Base-by-base conservation (phyloP, 2,113 vertebrate species). In the Rhinichthys klamathensis region DNA sequence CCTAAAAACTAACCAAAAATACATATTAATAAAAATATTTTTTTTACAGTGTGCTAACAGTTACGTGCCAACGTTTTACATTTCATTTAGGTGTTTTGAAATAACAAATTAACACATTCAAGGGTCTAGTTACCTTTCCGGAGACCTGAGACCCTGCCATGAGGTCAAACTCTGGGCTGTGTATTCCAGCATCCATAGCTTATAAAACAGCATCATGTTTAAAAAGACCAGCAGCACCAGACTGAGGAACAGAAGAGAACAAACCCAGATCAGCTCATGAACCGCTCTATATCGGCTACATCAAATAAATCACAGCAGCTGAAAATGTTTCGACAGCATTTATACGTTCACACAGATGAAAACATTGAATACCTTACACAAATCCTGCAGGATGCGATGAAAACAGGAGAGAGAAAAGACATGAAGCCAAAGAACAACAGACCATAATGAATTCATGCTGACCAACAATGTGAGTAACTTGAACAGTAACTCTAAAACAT, bases 171-270 rank as follows among this genome's bases (percentile, higher is more conserved):
- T 97, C 93, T 99, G 98, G 0, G 97, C 96, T 44, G 97, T 97
- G 32, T 99, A 96, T 77, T 99, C 98, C 93, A 99, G 91, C 96
- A 98, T 97, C 98, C 98, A 99, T 87, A 99, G 96, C 77, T 99
- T 99, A 93, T 99, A 99, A 94, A 99, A 99, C 75, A 99, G 96
- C 97, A 99, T 97, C 96, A 97, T 95, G 84, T 99, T 99, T 85
- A 99, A 97, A 90, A 99, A 95, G 87, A 99, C 97, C 93, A 99
- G 94, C 92, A 99, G 94, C 92, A 99, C 96, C 95, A 99, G 93
- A 87, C 98, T 99, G 90, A 44, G 6, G 56, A 69, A 82, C 41
- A 80, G 32, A 44, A 82, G 38, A 84, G 44, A 4, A 80, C 11
- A 81, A 78, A 32, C 81, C 16, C 61, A 10, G 21, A 23, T 82